Percentiles rank a stretch among this genome's conserved stretches.
Evolutionary conservation across 2,113 vertebrate genomes (phyloP).

Genomic region (Propithecus coquereli): DNA sequence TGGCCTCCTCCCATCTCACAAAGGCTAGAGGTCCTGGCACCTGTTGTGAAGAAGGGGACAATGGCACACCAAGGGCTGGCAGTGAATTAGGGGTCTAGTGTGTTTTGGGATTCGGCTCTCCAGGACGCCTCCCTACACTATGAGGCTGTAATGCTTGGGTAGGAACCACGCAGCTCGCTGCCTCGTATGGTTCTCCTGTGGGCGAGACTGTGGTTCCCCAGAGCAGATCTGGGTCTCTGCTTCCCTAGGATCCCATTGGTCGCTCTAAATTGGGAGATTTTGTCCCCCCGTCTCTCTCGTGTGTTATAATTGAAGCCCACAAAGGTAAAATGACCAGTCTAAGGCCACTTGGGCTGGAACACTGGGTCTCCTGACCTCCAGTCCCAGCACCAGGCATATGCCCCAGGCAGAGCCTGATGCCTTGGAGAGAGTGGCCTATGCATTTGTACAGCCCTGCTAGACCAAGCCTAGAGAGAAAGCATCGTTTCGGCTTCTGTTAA

Average conservation of each 20-base stretch:
- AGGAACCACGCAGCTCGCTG: neutral
- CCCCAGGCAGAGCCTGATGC: neutral
- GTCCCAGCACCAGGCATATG: neutral
- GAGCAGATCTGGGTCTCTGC: neutral
- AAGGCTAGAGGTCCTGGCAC: neutral
- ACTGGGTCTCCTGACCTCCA: neutral
- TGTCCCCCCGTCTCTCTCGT: neutral
- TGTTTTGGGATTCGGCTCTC: neutral
- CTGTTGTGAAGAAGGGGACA: neutral
- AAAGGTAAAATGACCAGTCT: neutral
- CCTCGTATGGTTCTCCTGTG: neutral
- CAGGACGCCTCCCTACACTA: neutral
- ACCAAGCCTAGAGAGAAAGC: neutral
- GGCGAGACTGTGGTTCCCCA: neutral
- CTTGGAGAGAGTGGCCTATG: neutral
- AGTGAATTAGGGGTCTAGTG: neutral
- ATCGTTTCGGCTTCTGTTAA: neutral
- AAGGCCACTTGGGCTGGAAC: neutral
- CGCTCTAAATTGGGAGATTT: neutral
- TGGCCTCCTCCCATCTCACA: neutral
- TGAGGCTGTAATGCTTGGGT: neutral
- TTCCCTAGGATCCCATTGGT: neutral
- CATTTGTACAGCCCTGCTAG: neutral
- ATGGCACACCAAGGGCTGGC: neutral
- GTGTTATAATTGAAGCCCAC: neutral